phyloP scores from a whole-genome alignment of 2,888 invertebrate species.

The Cryptocephalus primarius region DNA sequence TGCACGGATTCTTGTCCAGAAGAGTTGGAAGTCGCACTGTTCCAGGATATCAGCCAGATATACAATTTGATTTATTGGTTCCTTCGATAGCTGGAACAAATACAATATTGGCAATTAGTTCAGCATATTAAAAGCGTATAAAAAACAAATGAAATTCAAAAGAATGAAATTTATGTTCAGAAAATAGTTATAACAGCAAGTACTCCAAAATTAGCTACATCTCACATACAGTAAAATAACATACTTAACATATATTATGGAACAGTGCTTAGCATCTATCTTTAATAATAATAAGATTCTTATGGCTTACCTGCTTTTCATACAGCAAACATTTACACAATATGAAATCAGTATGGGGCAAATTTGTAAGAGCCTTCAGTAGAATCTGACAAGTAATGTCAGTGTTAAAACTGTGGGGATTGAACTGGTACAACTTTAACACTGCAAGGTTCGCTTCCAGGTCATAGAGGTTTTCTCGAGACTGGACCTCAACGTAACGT shows the following conservation, averaged over 20 bases:
- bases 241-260: slow-evolving; percentile 1
- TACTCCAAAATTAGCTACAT: background rate
- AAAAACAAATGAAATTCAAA: too few relatives aligned
- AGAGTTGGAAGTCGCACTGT: slow-evolving; percentile 83
- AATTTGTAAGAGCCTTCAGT: slow-evolving; percentile 89
- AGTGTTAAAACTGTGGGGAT: slow-evolving; percentile 74
- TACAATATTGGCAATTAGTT: too few relatives aligned
- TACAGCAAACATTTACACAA: slow-evolving; percentile 93
- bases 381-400: slow-evolving; percentile 83
- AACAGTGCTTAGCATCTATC: background rate
- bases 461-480: slow-evolving; percentile 88
- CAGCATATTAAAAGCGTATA: too few relatives aligned
- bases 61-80: slow-evolving; percentile 79
- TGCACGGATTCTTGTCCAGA: slow-evolving; percentile 73
- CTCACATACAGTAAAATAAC: background rate
- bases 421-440: slow-evolving; percentile 93
- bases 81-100: slow-evolving; percentile 60
- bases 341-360: slow-evolving; percentile 96
- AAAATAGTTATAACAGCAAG: background rate
- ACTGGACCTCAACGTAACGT: slow-evolving; percentile 87
- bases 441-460: slow-evolving; percentile 95
- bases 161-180: too few relatives aligned
- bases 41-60: slow-evolving; percentile 85
- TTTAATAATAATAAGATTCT: background rate
- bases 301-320: slow-evolving; percentile 48